phyloP scores from a whole-genome alignment of 2,797 vertebrate genomes.

The Rhinophrynus dorsalis region DNA sequence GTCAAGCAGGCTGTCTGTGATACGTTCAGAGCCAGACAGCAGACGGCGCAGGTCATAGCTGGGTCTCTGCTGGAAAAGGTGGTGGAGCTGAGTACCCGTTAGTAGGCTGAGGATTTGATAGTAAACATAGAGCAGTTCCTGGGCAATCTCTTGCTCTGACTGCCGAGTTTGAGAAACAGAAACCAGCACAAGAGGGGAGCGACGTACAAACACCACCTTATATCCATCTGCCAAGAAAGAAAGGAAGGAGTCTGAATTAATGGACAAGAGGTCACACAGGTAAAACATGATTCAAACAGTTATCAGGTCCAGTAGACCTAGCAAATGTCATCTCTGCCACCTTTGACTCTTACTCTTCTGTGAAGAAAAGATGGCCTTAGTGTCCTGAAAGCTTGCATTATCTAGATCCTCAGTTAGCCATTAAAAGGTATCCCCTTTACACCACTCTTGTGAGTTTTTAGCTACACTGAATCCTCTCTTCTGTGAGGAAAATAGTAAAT shows the following conservation, averaged over 20 bases:
- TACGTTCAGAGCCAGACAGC: slow-evolving; percentile 90
- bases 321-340: too few species aligned
- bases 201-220: slow-evolving; percentile 92
- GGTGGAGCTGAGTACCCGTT: slow-evolving; percentile 91
- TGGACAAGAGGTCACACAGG: too few species aligned
- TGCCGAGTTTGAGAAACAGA: slow-evolving; percentile 86
- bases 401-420: too few species aligned
- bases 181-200: slow-evolving; percentile 92
- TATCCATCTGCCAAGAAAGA: slow-evolving; percentile 78
- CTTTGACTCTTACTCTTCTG: too few species aligned
- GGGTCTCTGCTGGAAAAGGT: slow-evolving; percentile 94
- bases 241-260: too few species aligned
- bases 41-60: slow-evolving; percentile 95
- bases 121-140: slow-evolving; percentile 95
- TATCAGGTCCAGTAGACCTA: too few species aligned
- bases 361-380: too few species aligned
- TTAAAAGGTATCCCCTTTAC: too few species aligned
- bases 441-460: too few species aligned
- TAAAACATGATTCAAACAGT: neutral
- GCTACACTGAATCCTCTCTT: too few species aligned
- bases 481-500: too few species aligned
- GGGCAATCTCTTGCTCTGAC: slow-evolving; percentile 87
- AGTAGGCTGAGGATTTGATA: slow-evolving; percentile 96
- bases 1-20: slow-evolving; percentile 88
- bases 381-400: too few species aligned